Base-by-base conservation (phyloP, 2,888 invertebrate genomes). In the Ditula angustiorana region DNA sequence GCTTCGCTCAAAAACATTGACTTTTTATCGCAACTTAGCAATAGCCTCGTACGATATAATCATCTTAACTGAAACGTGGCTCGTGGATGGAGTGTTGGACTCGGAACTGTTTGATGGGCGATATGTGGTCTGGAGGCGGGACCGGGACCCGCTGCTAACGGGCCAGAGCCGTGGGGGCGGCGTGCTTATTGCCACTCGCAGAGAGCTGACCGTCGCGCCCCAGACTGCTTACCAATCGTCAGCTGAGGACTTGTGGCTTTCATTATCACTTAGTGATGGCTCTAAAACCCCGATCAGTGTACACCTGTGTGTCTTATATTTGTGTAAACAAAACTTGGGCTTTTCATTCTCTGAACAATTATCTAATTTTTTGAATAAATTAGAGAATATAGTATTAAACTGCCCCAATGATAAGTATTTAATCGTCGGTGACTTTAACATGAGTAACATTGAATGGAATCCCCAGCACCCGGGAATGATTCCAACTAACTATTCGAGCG, bases 141-240 rank as follows among this genome's bases (percentile, higher is more conserved):
- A 56, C 13, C 41, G 56, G 4, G 19, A 56, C 10, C 3, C 1
- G 0, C 19, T 10, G 5, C 8, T 44, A 19, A 56, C 56, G 3
- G 28, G 44, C 5, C 56, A 56, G 13, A 26, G 13, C 24, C 56
- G 56, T 1, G 56, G 56, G 0, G 56, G 56, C 0, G 56, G 56
- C 16, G 56, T 56, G 1, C 3, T 56, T 11, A 56, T 56, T 10
- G 56, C 56, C 19, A 56, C 56, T n/a, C 44, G 41, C 10, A 24
- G 19, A 3, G 41, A 44, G 2, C 8, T 56, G 2, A 2, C 53
- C 0, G 53, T 37, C 1, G 35, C 33, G 5, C 37, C 37, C 5
- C 53, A 53, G 13, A 23, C 23, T 1, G 1, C 21, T 10, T 53
- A 23, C 5, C 53, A 53, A 2, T 53, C 53, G 1, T 37, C 53